A percentile compares a stretch with the other conserved stretches of the same genome.
These are phyloP conservation scores for Dryobates pubescens DNA, from an alignment of 2,797 vertebrate genomes.

Conservation along the genomic window DNA sequence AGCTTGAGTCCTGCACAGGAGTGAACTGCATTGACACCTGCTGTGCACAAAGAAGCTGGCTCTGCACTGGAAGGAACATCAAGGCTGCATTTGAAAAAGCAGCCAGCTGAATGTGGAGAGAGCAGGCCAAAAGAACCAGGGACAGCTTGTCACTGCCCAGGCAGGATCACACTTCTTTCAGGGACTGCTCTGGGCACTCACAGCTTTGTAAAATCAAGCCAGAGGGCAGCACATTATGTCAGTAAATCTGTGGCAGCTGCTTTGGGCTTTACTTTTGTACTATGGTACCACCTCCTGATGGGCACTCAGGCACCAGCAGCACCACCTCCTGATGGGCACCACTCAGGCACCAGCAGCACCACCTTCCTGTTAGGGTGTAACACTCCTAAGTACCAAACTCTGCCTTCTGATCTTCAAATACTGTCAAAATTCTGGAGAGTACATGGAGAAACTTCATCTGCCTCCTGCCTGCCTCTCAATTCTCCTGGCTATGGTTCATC, in stretches of 20 bases:
- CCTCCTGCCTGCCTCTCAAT: background rate
- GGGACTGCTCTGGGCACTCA: background rate
- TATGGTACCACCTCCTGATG: background rate
- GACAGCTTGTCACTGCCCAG: background rate
- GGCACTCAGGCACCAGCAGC: background rate
- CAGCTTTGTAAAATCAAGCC: background rate
- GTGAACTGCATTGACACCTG: background rate
- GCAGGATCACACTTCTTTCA: background rate
- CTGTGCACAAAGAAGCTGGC: background rate
- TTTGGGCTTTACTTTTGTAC: background rate
- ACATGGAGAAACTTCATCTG: background rate
- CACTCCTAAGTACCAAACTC: background rate
- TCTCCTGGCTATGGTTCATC: background rate
- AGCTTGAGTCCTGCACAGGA: background rate
- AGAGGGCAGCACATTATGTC: background rate
- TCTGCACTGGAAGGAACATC: background rate
- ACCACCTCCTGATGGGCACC: background rate
- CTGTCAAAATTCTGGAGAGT: background rate
- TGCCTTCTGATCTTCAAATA: rapidly evolving
- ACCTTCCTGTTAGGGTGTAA: background rate
- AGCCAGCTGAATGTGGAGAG: background rate
- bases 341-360: background rate
- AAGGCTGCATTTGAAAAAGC: background rate
- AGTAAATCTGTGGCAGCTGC: background rate
- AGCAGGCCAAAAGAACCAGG: background rate